phyloP scores from a whole-genome alignment of 1,140 invertebrate genomes.

The Hycleus phaleratus region DNA sequence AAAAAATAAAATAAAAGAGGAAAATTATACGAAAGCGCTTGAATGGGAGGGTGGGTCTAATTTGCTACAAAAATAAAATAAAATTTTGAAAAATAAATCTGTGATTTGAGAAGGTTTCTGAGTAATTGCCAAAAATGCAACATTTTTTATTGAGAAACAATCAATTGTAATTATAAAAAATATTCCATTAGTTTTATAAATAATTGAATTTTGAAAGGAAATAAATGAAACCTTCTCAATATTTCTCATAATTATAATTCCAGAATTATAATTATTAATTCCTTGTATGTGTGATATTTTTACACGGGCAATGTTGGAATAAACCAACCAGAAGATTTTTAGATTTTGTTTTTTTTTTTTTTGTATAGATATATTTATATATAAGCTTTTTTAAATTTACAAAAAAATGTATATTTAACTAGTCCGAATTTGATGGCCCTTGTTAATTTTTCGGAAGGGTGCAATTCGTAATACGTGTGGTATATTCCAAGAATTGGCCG shows the following conservation, averaged over 20 bases:
- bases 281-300: constrained; percentile 41
- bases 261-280: constrained; percentile 38
- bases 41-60: constrained; percentile 7
- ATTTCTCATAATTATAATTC: constrained; percentile 39
- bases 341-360: too few relatives aligned
- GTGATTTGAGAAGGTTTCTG: constrained; percentile 41
- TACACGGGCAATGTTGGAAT: constrained; percentile 15
- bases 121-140: constrained; percentile 36
- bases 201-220: constrained; percentile 2
- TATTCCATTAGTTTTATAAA: too few relatives aligned
- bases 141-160: neutral
- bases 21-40: constrained; percentile 6
- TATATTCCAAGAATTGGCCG: constrained; percentile 10
- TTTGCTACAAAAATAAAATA: constrained; percentile 16
- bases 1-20: neutral
- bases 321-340: constrained; percentile 4
- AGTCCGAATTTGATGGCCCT: neutral
- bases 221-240: constrained; percentile 38
- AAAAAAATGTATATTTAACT: neutral
- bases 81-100: constrained; percentile 32
- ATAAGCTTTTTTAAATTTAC: neutral
- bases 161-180: too few relatives aligned
- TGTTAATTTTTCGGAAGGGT: constrained; percentile 5
- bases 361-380: too few relatives aligned
- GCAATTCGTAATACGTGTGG: neutral